Evolutionary conservation across 2,797 vertebrate species (phyloP).

Genomic region (Catamblyrhynchus diadema): DNA sequence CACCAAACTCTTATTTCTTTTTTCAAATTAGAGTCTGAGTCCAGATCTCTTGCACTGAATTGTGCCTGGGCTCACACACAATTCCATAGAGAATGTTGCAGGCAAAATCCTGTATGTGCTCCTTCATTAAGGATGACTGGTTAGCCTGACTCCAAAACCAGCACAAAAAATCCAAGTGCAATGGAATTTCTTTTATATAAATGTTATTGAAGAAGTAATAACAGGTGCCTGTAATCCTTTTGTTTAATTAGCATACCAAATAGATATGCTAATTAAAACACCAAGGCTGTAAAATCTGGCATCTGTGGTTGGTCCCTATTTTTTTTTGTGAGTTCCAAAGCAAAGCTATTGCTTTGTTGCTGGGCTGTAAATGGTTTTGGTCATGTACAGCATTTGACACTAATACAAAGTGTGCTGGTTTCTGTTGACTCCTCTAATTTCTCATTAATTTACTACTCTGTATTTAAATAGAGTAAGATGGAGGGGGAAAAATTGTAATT

Average conservation of each 20-base stretch:
- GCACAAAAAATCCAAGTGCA: neutral
- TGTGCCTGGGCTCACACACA: neutral
- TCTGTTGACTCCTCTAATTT: conserved; percentile 18
- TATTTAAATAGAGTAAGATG: neutral
- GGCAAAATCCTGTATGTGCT: neutral
- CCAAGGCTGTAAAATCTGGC: neutral
- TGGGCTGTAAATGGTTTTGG: neutral
- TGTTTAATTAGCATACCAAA: neutral
- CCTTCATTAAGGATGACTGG: neutral
- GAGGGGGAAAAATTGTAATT: neutral
- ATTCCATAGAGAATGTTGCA: neutral
- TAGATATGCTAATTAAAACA: neutral
- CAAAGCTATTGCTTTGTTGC: neutral
- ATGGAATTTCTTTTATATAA: neutral
- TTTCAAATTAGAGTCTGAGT: neutral
- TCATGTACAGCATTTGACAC: neutral
- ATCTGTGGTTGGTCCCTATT: neutral
- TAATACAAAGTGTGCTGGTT: neutral
- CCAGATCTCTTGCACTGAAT: neutral
- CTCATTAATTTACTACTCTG: neutral
- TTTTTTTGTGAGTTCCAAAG: neutral
- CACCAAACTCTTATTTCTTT: neutral
- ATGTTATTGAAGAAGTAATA: neutral
- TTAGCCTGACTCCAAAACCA: neutral
- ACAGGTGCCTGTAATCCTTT: neutral